phyloP scores from a whole-genome alignment of 2,113 vertebrate species.

The Chloroceryle aenea region DNA sequence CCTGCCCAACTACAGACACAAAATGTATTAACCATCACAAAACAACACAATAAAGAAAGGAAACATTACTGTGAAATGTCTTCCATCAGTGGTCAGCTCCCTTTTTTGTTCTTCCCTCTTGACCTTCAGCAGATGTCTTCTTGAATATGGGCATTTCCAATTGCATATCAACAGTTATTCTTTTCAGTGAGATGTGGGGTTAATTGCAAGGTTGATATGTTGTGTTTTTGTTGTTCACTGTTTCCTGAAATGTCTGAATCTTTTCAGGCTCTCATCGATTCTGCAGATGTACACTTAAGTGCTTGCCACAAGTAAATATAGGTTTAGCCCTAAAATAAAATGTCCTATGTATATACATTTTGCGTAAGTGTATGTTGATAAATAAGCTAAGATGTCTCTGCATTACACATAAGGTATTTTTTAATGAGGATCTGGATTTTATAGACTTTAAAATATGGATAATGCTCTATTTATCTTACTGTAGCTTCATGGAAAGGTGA shows the following conservation, averaged over 20 bases:
- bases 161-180: not conserved
- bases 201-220: not conserved
- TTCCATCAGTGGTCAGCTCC: not conserved
- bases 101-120: too few relatives aligned
- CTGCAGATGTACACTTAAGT: not conserved
- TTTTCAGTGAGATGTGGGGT: not conserved
- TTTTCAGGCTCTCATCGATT: not conserved
- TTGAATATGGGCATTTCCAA: fast-evolving
- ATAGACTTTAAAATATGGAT: conserved; percentile 81
- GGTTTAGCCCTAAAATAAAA: conserved; percentile 57
- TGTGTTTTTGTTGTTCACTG: not conserved
- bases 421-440: conserved; percentile 74
- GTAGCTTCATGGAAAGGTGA: conserved; percentile 68
- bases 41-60: not conserved
- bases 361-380: conserved; percentile 74
- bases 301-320: conserved; percentile 68
- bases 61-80: not conserved
- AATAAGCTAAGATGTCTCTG: conserved; percentile 72
- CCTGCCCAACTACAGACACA: not conserved
- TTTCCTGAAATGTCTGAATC: not conserved
- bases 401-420: conserved; percentile 65
- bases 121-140: not conserved
- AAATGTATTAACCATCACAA: not conserved
- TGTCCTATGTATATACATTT: conserved; percentile 68
- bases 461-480: conserved; percentile 83